Evolutionary conservation across 2,888 invertebrate species (phyloP).

Genomic region (Uropetala carovei): DNA sequence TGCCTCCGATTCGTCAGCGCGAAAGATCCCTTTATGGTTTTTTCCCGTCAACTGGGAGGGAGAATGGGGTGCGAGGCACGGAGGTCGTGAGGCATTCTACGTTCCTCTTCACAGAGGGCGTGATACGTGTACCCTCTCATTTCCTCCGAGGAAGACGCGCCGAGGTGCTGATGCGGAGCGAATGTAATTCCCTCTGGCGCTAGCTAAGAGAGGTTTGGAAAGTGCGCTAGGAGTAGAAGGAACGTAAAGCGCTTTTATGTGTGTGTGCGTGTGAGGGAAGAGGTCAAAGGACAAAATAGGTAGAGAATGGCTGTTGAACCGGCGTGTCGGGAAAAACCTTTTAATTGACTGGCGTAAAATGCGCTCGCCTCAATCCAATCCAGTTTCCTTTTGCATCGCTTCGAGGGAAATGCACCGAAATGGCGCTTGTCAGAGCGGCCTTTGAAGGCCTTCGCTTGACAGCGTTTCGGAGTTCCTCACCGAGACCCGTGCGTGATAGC

Average conservation of each 20-base stretch:
- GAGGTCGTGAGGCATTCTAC: neutral
- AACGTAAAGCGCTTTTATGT: neutral
- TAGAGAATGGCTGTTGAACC: constrained; percentile 4
- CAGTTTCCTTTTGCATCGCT: neutral
- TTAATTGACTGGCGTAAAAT: constrained; percentile 6
- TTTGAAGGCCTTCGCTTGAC: neutral
- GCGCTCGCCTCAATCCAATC: neutral
- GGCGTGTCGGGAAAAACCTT: neutral
- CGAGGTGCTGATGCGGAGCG: neutral
- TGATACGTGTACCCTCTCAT: neutral
- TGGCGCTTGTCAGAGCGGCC: neutral
- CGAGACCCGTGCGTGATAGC: neutral
- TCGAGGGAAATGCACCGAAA: neutral
- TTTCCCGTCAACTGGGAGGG: neutral
- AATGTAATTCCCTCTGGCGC: neutral
- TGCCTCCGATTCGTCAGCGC: neutral
- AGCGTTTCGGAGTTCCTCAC: neutral
- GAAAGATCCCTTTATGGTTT: neutral
- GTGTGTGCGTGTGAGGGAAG: too few relatives aligned
- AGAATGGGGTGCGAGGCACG: neutral
- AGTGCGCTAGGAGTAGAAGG: too few relatives aligned
- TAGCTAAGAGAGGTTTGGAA: neutral
- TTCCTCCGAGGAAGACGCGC: neutral
- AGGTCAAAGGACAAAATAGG: neutral
- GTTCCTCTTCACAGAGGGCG: neutral